A percentile compares a stretch with the other conserved stretches of the same genome.
Conservation (phyloP, 1,140 invertebrate species). For the Heliothis virescens region DNA sequence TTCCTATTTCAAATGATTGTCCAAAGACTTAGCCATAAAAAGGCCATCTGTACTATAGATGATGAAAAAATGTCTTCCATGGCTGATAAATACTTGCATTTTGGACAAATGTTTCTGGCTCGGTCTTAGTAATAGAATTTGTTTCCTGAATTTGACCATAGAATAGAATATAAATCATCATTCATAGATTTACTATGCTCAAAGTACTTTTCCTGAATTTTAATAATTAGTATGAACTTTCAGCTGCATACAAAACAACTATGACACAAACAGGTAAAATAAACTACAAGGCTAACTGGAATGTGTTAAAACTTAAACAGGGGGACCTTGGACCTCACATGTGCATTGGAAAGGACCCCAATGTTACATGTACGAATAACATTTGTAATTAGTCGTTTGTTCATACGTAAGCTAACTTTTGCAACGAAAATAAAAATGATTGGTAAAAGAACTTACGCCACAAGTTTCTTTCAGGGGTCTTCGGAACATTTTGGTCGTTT, state of each 20-base stretch:
- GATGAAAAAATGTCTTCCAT: too few relatives aligned
- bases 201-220: background rate
- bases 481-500: conserved; percentile 71
- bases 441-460: conserved; percentile 72
- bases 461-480: conserved; percentile 71
- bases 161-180: background rate
- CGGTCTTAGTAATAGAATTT: background rate
- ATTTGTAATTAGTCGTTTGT: background rate
- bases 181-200: background rate
- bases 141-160: background rate
- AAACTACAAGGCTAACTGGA: conserved; percentile 25
- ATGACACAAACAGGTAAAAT: conserved; percentile 21
- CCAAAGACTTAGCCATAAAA: too few relatives aligned
- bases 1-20: too few relatives aligned
- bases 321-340: background rate
- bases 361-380: background rate
- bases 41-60: too few relatives aligned
- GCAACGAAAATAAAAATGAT: background rate
- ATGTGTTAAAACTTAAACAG: background rate
- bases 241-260: conserved; percentile 20
- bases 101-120: background rate
- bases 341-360: background rate
- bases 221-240: background rate
- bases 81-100: too few relatives aligned
- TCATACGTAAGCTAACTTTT: background rate